These are phyloP conservation scores for Drosophila subsilvestris DNA, from an alignment of 2,888 invertebrate species.

Conservation along the genomic window DNA sequence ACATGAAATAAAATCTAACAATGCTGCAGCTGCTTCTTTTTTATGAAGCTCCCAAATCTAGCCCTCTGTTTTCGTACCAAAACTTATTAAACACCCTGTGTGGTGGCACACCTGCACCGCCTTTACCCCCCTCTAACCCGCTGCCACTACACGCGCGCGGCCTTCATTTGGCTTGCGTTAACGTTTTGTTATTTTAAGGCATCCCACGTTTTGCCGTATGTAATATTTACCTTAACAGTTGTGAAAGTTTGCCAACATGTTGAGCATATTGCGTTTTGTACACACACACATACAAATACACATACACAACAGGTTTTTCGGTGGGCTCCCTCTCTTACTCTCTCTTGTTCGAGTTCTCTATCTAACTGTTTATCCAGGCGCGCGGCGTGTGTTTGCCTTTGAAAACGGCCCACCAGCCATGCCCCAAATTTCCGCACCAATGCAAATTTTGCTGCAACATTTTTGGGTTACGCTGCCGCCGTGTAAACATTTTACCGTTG, in stretches of 20 bases:
- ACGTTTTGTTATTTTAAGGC: slow-evolving; percentile 55
- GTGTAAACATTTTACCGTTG: not conserved
- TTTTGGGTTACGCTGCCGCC: not conserved
- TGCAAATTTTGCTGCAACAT: slow-evolving; percentile 30
- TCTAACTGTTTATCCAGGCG: slow-evolving; percentile 48
- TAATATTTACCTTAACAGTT: slow-evolving; percentile 59
- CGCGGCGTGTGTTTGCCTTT: slow-evolving; percentile 41
- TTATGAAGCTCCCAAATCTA: too few relatives aligned
- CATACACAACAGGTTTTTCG: slow-evolving; percentile 1
- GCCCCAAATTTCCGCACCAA: not conserved
- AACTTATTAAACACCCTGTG: slow-evolving; percentile 6
- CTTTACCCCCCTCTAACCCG: not conserved
- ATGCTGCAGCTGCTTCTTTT: too few relatives aligned
- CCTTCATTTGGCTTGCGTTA: slow-evolving; percentile 23
- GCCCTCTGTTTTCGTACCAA: too few relatives aligned
- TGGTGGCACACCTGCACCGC: not conserved
- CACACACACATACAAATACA: slow-evolving; percentile 37
- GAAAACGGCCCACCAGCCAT: slow-evolving; percentile 18
- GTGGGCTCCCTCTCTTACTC: slow-evolving; percentile 2
- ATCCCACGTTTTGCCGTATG: slow-evolving; percentile 43
- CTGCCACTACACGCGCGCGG: not conserved
- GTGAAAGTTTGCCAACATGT: slow-evolving; percentile 69
- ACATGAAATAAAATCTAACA: too few relatives aligned
- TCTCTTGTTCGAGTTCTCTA: slow-evolving; percentile 19
- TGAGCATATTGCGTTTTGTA: slow-evolving; percentile 62